Conservation (phyloP, 2,113 vertebrate species). For the Elachura formosa region DNA sequence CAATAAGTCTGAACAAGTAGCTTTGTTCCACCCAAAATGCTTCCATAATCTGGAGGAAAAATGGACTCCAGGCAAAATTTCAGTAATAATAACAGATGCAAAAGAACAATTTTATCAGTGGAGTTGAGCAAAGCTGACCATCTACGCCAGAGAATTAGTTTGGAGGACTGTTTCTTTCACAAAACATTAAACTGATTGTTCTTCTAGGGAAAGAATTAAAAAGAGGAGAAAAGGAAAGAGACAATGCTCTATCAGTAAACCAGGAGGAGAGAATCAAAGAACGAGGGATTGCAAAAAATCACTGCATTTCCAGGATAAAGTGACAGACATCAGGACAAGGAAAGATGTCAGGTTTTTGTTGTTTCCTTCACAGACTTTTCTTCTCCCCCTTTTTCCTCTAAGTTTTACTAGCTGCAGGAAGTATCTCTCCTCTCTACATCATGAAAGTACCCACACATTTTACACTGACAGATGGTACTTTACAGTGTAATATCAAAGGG, state of each 20-base stretch:
- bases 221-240: not conserved
- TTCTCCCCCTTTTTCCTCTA: not conserved
- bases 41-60: not conserved
- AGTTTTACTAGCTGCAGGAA: not conserved
- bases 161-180: not conserved
- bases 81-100: not conserved
- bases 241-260: not conserved
- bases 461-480: conserved; percentile 42
- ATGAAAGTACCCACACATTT: not conserved
- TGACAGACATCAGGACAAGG: not conserved
- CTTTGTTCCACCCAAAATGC: not conserved
- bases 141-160: not conserved
- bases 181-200: not conserved
- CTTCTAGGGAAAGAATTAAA: not conserved
- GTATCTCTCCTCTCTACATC: not conserved
- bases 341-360: not conserved
- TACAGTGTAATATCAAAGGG: conserved; percentile 3
- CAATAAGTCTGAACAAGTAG: not conserved
- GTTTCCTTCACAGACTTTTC: not conserved
- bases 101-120: not conserved
- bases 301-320: not conserved
- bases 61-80: not conserved
- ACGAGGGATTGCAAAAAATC: not conserved
- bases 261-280: not conserved
- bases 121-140: not conserved